These are phyloP conservation scores for Psittacula cyanocephala DNA, from an alignment of 2,113 vertebrate genomes.

Conservation along the genomic window DNA sequence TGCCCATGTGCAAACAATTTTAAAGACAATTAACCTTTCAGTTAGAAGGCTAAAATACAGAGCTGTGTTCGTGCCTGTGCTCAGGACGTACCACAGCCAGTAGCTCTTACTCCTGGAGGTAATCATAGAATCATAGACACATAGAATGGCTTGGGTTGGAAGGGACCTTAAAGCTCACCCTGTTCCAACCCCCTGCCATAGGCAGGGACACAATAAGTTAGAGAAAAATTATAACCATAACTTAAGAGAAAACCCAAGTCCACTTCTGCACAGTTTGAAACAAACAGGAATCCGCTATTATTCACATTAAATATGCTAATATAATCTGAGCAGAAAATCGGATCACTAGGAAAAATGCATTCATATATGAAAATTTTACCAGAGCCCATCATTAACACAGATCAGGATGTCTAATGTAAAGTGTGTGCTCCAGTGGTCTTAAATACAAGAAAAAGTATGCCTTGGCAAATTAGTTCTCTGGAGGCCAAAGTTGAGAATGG, in stretches of 20 bases:
- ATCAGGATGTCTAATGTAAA: conserved; percentile 23
- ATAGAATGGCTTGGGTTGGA: background rate
- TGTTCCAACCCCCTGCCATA: background rate
- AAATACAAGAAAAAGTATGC: background rate
- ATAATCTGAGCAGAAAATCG: background rate
- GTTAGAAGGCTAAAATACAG: background rate
- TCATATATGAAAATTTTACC: conserved; percentile 15
- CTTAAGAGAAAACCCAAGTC: background rate
- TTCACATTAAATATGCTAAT: conserved; percentile 19
- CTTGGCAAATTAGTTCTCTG: conserved; percentile 45
- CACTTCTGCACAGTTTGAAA: conserved; percentile 2
- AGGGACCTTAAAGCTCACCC: background rate
- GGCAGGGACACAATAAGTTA: background rate
- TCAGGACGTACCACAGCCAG: background rate
- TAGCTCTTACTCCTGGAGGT: background rate
- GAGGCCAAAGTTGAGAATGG: conserved; percentile 47
- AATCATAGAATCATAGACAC: background rate
- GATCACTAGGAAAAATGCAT: conserved; percentile 35
- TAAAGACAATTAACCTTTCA: background rate
- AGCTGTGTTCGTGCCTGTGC: background rate
- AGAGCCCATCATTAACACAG: background rate
- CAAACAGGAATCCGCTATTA: background rate
- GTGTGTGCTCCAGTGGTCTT: conserved; percentile 1
- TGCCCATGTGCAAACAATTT: background rate
- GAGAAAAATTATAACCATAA: background rate